phyloP scores from a whole-genome alignment of 92 coral and sea anemone species.

The Nematostella vectensis region DNA sequence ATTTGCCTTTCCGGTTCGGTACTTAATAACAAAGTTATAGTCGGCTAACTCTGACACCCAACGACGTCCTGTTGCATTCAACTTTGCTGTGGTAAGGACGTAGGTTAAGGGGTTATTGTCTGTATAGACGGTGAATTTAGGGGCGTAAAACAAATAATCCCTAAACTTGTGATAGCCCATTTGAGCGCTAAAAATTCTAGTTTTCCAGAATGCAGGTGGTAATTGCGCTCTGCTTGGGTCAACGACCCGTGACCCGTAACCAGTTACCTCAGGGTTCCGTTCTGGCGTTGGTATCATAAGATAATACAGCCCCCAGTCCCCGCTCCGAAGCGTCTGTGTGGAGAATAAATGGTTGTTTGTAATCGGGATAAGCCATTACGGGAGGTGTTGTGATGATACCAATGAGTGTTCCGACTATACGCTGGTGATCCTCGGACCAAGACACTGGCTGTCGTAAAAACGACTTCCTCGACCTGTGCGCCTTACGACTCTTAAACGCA shows the following conservation, averaged over 20 bases:
- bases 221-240: background rate
- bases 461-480: background rate
- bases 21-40: background rate
- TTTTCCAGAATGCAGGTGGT: constrained; percentile 1
- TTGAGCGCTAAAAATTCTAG: background rate
- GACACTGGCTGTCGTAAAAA: background rate
- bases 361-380: constrained; percentile 1
- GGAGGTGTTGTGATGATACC: background rate
- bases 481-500: background rate
- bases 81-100: background rate
- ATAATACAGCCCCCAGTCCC: background rate
- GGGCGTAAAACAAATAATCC: too few relatives aligned
- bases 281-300: background rate
- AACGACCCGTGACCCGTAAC: constrained; percentile 3
- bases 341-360: constrained; percentile 1
- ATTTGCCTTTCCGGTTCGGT: background rate
- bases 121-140: background rate
- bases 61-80: background rate
- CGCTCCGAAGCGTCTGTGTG: constrained; percentile 1
- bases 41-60: constrained; percentile 1
- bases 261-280: background rate
- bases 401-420: background rate
- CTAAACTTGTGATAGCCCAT: background rate
- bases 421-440: background rate
- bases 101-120: background rate